phyloP scores from a whole-genome alignment of 2,113 vertebrate species.

The Apus apus region DNA sequence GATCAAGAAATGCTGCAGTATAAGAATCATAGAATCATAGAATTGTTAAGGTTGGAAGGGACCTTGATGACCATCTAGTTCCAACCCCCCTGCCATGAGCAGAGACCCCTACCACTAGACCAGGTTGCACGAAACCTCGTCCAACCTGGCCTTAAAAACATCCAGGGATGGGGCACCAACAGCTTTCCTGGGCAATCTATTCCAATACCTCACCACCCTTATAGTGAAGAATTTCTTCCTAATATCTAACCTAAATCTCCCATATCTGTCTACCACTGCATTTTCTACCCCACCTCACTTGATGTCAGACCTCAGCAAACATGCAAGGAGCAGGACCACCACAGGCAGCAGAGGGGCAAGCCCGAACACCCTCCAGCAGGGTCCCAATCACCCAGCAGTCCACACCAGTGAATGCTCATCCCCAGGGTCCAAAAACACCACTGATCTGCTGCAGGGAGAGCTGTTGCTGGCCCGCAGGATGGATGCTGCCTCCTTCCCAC shows the following conservation, averaged over 20 bases:
- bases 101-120: too few species aligned
- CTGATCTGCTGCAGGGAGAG: not conserved
- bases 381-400: not conserved
- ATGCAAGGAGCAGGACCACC: not conserved
- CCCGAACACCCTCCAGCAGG: not conserved
- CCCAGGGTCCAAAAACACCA: not conserved
- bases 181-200: too few species aligned
- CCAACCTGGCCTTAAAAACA: too few species aligned
- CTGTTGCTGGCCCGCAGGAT: not conserved
- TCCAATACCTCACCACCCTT: too few species aligned
- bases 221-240: too few species aligned
- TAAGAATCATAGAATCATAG: not conserved
- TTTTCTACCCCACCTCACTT: not conserved
- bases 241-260: not conserved
- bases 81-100: too few species aligned
- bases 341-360: not conserved
- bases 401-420: not conserved
- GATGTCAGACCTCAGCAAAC: rapidly evolving
- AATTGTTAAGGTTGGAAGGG: too few species aligned
- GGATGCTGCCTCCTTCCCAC: not conserved
- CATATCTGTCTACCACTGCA: not conserved
- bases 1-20: not conserved
- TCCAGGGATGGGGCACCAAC: too few species aligned
- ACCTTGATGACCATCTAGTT: too few species aligned
- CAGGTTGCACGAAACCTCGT: too few species aligned